Conservation (phyloP, 2,113 vertebrate species). For the Motacilla tschutschensis region DNA sequence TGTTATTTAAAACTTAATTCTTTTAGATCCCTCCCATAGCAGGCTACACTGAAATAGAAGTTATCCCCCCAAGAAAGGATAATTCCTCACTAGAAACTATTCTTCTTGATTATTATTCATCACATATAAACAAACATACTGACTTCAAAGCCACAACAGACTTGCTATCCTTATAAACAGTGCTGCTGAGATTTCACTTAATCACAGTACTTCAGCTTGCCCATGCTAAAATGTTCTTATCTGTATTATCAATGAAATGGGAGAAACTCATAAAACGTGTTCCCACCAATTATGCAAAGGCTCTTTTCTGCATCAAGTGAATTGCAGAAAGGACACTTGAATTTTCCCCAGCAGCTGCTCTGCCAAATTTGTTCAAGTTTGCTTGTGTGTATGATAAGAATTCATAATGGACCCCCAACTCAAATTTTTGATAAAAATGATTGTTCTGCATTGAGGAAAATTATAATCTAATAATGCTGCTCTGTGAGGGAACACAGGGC, state of each 20-base stretch:
- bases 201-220: background rate
- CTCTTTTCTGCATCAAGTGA: background rate
- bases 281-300: background rate
- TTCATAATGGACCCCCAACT: background rate
- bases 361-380: background rate
- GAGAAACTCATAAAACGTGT: background rate
- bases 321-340: background rate
- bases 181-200: background rate
- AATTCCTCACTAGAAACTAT: background rate
- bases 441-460: background rate
- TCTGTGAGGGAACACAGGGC: background rate
- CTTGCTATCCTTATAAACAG: background rate
- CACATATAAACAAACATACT: background rate
- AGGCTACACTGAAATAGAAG: background rate
- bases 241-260: background rate
- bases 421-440: background rate
- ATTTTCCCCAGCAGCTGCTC: background rate
- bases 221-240: background rate
- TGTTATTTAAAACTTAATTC: constrained; percentile 14
- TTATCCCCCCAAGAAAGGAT: background rate
- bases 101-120: background rate
- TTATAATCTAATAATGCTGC: background rate
- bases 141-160: background rate
- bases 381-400: background rate
- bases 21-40: background rate